A percentile compares a stretch with the other conserved stretches of the same genome.
Conservation (phyloP, 2,888 invertebrate genomes). For the Hydropsyche betteni region DNA sequence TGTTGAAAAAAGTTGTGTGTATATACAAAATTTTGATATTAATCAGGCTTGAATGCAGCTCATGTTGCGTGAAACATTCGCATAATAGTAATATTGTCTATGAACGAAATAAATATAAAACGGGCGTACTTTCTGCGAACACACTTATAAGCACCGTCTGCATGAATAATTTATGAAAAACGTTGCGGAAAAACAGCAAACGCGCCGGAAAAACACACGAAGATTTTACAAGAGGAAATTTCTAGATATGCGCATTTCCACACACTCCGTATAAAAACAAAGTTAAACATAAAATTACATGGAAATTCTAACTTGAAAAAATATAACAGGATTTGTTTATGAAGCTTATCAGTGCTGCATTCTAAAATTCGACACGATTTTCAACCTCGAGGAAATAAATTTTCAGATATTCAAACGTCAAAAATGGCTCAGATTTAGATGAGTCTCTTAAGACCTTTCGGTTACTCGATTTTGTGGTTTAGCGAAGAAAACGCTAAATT, state of each 20-base stretch:
- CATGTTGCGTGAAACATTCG: too few relatives aligned
- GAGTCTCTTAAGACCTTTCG: too few relatives aligned
- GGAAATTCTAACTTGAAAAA: slow-evolving; percentile 10
- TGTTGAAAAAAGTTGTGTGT: too few relatives aligned
- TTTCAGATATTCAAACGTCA: too few relatives aligned
- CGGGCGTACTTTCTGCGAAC: not conserved
- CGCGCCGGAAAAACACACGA: slow-evolving; percentile 3
- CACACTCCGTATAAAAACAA: too few relatives aligned
- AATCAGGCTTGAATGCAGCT: too few relatives aligned
- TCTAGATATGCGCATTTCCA: too few relatives aligned
- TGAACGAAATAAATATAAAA: slow-evolving; percentile 31
- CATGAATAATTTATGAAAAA: slow-evolving; percentile 23
- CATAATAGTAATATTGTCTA: slow-evolving; percentile 1
- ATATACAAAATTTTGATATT: too few relatives aligned
- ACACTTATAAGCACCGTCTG: slow-evolving; percentile 12
- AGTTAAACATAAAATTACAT: too few relatives aligned
- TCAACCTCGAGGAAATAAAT: not conserved
- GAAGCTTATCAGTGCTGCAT: slow-evolving; percentile 36
- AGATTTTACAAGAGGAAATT: slow-evolving; percentile 16
- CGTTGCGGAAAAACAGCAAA: slow-evolving; percentile 10
- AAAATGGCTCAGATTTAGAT: too few relatives aligned
- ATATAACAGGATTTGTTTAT: slow-evolving; percentile 44
- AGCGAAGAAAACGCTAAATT: slow-evolving; percentile 42
- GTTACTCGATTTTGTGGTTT: too few relatives aligned
- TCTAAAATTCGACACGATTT: not conserved